These are phyloP conservation scores for Enchytraeus crypticus DNA, from an alignment of 2,888 invertebrate genomes.

Conservation along the genomic window DNA sequence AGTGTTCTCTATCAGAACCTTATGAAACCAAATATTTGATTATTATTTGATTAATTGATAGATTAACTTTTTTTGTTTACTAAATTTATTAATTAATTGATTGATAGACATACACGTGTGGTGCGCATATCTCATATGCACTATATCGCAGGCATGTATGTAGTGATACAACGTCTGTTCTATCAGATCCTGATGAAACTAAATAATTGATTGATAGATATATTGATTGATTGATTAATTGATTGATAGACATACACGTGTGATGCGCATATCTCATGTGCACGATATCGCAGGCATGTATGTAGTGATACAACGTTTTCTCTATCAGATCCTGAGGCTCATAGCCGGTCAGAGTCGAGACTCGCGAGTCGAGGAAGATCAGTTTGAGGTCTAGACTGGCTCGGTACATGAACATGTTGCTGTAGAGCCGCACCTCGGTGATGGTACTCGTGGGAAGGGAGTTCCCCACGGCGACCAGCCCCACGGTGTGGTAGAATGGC, in stretches of 20 bases:
- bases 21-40: no score
- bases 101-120: constrained; percentile 85
- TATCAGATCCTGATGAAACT: constrained; percentile 91
- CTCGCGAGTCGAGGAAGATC: constrained; percentile 88
- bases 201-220: no score
- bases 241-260: constrained; percentile 84
- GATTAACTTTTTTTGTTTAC: no score
- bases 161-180: constrained; percentile 94
- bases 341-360: constrained; percentile 84
- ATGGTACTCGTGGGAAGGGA: constrained; percentile 13
- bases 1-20: no score
- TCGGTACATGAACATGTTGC: constrained; percentile 18
- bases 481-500: constrained; percentile 8
- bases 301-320: constrained; percentile 90
- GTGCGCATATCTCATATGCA: constrained; percentile 80
- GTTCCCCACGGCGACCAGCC: constrained; percentile 15
- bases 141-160: constrained; percentile 80
- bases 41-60: no score
- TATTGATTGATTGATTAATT: no score
- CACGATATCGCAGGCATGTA: constrained; percentile 79
- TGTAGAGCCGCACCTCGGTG: constrained; percentile 12
- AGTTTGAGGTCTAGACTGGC: constrained; percentile 67
- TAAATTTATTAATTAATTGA: no score
- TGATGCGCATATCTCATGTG: constrained; percentile 82
- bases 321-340: constrained; percentile 95